Evolutionary conservation across 2,888 invertebrate genomes (phyloP).

Genomic region (Dione vanillae): DNA sequence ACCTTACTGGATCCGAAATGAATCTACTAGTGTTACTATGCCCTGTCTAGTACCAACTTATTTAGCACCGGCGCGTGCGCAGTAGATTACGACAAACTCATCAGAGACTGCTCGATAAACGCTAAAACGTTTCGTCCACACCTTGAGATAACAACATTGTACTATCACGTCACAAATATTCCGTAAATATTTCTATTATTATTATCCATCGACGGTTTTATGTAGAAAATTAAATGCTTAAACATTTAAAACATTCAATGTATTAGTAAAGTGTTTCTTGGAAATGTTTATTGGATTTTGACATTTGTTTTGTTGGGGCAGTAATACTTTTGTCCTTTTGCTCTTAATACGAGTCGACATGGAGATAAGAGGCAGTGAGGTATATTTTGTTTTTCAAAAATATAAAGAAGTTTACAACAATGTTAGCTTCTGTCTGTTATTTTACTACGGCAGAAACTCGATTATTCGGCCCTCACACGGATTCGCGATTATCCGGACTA

Average conservation of each 20-base stretch:
- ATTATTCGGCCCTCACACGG: background rate
- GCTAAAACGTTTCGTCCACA: conserved; percentile 64
- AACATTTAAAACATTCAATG: background rate
- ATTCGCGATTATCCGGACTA: too few relatives aligned
- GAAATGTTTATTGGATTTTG: background rate
- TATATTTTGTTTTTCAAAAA: conserved; percentile 9
- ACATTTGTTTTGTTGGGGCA: background rate
- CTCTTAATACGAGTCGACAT: conserved; percentile 26
- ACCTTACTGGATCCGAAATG: too few relatives aligned
- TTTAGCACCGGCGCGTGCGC: conserved; percentile 64
- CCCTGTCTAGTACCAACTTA: conserved; percentile 29
- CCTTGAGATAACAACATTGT: conserved; percentile 45
- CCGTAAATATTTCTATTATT: background rate
- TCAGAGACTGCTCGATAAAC: conserved; percentile 62
- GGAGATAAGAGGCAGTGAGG: conserved; percentile 16
- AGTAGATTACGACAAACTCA: conserved; percentile 65
- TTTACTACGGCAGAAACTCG: background rate
- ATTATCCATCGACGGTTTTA: conserved; percentile 6
- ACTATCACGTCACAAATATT: conserved; percentile 25
- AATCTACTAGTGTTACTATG: too few relatives aligned
- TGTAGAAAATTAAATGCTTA: background rate
- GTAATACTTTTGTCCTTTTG: conserved; percentile 32
- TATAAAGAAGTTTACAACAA: background rate
- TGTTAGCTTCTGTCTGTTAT: background rate
- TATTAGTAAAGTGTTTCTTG: background rate